Percentiles rank a stretch among this genome's conserved stretches.
Conservation (phyloP, 2,113 vertebrate species). For the Pipa parva region DNA sequence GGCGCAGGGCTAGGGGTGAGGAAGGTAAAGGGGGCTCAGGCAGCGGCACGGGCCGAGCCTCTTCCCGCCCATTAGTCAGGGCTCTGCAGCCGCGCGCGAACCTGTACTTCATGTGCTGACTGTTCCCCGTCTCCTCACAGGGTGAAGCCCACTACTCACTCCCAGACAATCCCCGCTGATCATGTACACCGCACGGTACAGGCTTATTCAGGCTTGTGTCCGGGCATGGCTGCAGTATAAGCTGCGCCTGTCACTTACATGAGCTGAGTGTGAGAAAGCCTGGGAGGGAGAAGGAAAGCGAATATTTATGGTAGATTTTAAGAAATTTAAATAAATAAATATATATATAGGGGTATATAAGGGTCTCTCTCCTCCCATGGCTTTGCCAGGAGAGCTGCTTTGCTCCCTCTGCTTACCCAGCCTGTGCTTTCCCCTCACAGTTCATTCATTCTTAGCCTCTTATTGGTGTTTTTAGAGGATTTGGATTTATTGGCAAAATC, state of each 20-base stretch:
- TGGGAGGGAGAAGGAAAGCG: slow-evolving; percentile 50
- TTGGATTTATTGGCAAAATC: neutral
- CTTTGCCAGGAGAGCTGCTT: slow-evolving; percentile 65
- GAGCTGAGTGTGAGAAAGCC: neutral
- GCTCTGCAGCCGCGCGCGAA: slow-evolving; percentile 47
- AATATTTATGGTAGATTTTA: slow-evolving; percentile 76
- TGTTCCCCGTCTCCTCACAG: slow-evolving; percentile 37
- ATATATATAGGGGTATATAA: slow-evolving; percentile 62
- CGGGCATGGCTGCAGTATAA: neutral
- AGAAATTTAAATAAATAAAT: slow-evolving; percentile 81
- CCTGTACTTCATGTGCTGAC: slow-evolving; percentile 47
- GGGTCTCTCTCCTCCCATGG: slow-evolving; percentile 63
- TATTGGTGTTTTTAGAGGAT: neutral
- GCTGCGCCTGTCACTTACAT: neutral
- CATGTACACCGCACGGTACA: too few relatives aligned
- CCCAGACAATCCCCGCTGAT: slow-evolving; percentile 41
- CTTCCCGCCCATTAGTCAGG: slow-evolving; percentile 32
- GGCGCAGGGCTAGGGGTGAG: slow-evolving; percentile 11
- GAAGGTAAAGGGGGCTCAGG: slow-evolving; percentile 26
- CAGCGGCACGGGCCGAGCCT: slow-evolving; percentile 34
- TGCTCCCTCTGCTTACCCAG: neutral
- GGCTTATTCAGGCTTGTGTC: too few relatives aligned
- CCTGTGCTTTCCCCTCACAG: neutral
- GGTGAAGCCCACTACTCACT: neutral
- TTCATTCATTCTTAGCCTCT: neutral